Conservation (phyloP, 2,797 vertebrate genomes). For the Aldrovandia affinis region DNA sequence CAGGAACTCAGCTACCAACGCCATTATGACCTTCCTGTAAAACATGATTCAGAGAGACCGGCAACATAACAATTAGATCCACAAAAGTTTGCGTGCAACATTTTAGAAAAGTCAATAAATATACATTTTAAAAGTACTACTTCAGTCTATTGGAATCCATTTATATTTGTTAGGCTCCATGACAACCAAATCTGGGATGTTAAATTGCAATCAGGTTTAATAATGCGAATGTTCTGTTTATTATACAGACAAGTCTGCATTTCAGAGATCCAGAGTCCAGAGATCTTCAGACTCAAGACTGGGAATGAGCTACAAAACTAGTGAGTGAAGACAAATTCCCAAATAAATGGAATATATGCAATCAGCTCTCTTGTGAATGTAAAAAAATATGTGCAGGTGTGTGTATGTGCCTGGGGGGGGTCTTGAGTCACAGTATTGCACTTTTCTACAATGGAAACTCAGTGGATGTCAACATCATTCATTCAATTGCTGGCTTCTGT, state of each 20-base stretch:
- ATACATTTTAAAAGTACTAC: neutral
- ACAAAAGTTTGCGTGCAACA: neutral
- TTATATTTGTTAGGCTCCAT: neutral
- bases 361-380: too few species aligned
- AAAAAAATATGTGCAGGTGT: too few species aligned
- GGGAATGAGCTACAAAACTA: too few species aligned
- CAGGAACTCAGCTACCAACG: slow-evolving; percentile 86
- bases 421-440: too few species aligned
- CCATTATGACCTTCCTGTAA: slow-evolving; percentile 77
- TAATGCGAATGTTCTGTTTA: slow-evolving; percentile 6
- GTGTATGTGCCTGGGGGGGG: too few species aligned
- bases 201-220: neutral
- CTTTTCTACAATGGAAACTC: too few species aligned
- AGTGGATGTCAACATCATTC: too few species aligned
- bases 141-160: neutral
- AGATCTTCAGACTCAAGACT: too few species aligned
- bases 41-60: neutral
- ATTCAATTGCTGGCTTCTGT: too few species aligned
- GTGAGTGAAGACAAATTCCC: too few species aligned
- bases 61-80: neutral
- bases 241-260: neutral
- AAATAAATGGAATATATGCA: too few species aligned
- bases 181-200: neutral
- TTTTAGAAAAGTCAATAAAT: neutral
- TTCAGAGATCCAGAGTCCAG: neutral